Evolutionary conservation across 2,888 invertebrate genomes (phyloP).

Genomic region (Lasius fuliginosus): DNA sequence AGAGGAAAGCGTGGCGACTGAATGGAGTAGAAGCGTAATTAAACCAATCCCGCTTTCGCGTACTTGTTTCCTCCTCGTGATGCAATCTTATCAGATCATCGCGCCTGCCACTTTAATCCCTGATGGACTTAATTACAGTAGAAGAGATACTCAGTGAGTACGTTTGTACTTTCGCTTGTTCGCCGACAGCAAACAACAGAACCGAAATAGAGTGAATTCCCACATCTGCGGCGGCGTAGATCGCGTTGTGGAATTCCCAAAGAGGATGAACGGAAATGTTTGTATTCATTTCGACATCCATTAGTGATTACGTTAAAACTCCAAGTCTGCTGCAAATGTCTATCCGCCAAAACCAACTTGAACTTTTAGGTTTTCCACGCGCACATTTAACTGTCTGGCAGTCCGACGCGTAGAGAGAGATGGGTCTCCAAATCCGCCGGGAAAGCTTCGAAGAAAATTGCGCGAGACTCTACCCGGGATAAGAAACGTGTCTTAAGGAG

Average conservation of each 20-base stretch:
- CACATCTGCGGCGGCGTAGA: constrained; percentile 30
- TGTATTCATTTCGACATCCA: constrained; percentile 81
- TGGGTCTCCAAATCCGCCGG: constrained; percentile 25
- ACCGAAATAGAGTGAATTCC: constrained; percentile 30
- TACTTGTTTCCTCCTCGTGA: background rate
- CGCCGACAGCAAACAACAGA: constrained; percentile 22
- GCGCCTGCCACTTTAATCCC: background rate
- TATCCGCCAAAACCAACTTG: constrained; percentile 40
- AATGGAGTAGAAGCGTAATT: background rate
- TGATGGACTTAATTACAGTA: constrained; percentile 27
- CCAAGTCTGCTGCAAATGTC: constrained; percentile 38
- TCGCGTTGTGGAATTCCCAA: constrained; percentile 70
- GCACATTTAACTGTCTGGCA: background rate
- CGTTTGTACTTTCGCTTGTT: constrained; percentile 16
- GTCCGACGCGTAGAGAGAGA: background rate
- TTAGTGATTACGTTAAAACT: constrained; percentile 81
- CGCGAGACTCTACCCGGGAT: constrained; percentile 22
- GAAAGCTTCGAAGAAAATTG: constrained; percentile 47
- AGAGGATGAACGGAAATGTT: constrained; percentile 80
- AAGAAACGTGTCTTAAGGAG: constrained; percentile 40
- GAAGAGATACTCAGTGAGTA: constrained; percentile 15
- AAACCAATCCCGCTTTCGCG: constrained; percentile 1
- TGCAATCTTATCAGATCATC: constrained; percentile 27
- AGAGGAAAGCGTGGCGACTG: background rate
- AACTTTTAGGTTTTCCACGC: constrained; percentile 35